Evolutionary conservation across 1,140 invertebrate genomes (phyloP).

Genomic region (Cheumatopsyche charites): DNA sequence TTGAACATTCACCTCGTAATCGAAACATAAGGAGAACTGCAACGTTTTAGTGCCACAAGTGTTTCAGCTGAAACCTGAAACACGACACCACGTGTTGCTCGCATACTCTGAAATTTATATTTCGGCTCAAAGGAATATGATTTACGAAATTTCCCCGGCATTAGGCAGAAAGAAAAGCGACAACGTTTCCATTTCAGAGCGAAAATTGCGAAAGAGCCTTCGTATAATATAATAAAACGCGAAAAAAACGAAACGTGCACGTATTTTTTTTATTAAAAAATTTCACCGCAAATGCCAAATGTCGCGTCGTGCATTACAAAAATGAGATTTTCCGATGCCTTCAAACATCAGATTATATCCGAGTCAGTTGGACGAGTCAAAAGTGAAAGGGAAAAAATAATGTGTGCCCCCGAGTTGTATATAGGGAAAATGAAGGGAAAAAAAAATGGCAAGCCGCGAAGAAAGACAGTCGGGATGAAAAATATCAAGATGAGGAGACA

Average conservation of each 20-base stretch:
- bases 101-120: background rate
- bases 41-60: conserved; percentile 5
- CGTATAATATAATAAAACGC: no score
- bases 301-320: conserved; percentile 15
- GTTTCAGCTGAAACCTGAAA: conserved; percentile 12
- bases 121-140: no score
- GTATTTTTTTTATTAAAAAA: background rate
- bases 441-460: conserved; percentile 4
- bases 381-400: conserved; percentile 4
- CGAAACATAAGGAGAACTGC: conserved; percentile 17
- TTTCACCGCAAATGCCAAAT: conserved; percentile 1
- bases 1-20: background rate
- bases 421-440: background rate
- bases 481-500: conserved; percentile 7
- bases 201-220: no score
- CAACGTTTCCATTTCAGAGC: background rate
- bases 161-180: background rate
- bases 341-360: conserved; percentile 29
- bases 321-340: conserved; percentile 25
- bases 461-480: conserved; percentile 11
- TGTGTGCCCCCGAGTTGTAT: no score
- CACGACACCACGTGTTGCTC: conserved; percentile 4
- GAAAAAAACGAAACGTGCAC: no score
- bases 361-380: conserved; percentile 19
- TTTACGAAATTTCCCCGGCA: no score